Conservation (phyloP, 2,888 invertebrate genomes). For the Eupithecia centaureata region DNA sequence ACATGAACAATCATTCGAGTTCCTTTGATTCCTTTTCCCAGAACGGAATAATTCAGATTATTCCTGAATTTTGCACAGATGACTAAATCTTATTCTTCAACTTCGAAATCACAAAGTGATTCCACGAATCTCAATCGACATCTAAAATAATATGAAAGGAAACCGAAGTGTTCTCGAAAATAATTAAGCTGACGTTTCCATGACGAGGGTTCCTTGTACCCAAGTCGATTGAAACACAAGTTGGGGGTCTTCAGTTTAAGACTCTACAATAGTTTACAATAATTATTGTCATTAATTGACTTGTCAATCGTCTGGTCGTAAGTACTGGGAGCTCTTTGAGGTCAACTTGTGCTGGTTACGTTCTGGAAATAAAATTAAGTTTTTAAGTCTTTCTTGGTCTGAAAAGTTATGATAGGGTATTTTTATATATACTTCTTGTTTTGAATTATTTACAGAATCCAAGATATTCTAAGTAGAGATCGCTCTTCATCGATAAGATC, state of each 20-base stretch:
- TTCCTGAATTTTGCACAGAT: slow-evolving; percentile 4
- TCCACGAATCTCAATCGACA: slow-evolving; percentile 31
- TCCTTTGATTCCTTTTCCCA: slow-evolving; percentile 2
- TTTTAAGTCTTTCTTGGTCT: not conserved
- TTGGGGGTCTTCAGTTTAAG: slow-evolving; percentile 2
- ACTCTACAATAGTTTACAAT: slow-evolving; percentile 6
- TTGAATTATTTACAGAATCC: not conserved
- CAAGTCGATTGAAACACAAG: slow-evolving; percentile 31
- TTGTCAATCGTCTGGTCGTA: slow-evolving; percentile 1
- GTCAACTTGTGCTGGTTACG: not conserved
- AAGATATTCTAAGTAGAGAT: not conserved
- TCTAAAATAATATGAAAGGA: slow-evolving; percentile 30
- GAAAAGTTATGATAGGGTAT: not conserved
- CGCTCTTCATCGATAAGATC: no score
- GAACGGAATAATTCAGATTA: slow-evolving; percentile 20
- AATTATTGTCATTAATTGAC: not conserved
- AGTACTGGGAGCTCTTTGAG: not conserved
- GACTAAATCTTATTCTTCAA: slow-evolving; percentile 19
- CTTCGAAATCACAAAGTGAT: slow-evolving; percentile 28
- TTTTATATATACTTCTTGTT: not conserved
- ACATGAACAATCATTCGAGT: not conserved
- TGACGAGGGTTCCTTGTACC: slow-evolving; percentile 37
- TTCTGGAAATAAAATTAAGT: not conserved
- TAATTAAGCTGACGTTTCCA: slow-evolving; percentile 41
- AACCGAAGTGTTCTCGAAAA: slow-evolving; percentile 35